Base-by-base conservation (phyloP, 2,113 vertebrate species). In the Archocentrus centrarchus region DNA sequence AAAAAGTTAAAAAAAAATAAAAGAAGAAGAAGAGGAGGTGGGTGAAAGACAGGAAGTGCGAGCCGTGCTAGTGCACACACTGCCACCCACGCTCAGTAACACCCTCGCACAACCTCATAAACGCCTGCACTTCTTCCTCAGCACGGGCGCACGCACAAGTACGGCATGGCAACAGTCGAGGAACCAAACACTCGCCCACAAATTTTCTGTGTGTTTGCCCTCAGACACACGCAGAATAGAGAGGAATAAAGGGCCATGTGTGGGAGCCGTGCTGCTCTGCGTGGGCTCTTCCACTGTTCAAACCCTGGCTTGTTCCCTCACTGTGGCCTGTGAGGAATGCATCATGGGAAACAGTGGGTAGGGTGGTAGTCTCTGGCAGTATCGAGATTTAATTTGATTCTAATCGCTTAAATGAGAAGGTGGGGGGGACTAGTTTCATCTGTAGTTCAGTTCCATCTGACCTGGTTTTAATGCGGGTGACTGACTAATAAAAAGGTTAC, bases 61-160 rank as follows among this genome's bases (percentile, higher is more conserved):
- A 91, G 92, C 41, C 30, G 14, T 66, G 88, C 47, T 75, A 77
- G 81, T 77, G 63, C 58, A 60, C 47, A 73, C 47, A 73, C 87
- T 82, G 68, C 84, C 82, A 30, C 90, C 86, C 80, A 87, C 85
- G 39, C 81, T 84, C 66, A 82, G 83, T 86, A 89, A 93, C 90
- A 89, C 87, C 91, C 87, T 90, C 85, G 57, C 88, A 86, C 82
- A 91, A 79, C 62, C 91, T 93, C 81, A 84, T 37, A 84, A 75
- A 88, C 88, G 85, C 88, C 86, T 66, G 79, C 84, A 91, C 80
- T 77, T 91, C 84, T 86, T 64, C 80, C 80, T 76, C 79, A 75
- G 58, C 44, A 80, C 41, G 76, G 62, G 7, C 63, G 7, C 73
- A 53, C 58, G 41, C 80, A 32, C 68, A 62, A 53, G 80, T 68